A percentile compares a stretch with the other conserved stretches of the same genome.
Evolutionary conservation across 2,113 vertebrate genomes (phyloP).

Genomic region (Struthio camelus): DNA sequence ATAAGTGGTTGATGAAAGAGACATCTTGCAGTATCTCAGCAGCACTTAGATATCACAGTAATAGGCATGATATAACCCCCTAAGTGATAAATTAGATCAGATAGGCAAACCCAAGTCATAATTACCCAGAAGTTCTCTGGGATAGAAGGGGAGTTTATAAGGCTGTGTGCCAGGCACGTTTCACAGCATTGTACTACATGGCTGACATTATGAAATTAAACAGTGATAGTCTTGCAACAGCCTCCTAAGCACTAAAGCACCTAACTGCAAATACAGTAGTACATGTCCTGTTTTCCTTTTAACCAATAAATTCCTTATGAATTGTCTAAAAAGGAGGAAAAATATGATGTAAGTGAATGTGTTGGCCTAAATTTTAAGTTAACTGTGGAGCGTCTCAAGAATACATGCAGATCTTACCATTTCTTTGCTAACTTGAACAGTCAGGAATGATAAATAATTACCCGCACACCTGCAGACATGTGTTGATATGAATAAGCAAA

Average conservation of each 20-base stretch:
- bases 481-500: not conserved
- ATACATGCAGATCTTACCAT: not conserved
- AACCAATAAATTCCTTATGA: not conserved
- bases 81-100: constrained; percentile 60
- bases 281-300: not conserved
- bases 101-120: constrained; percentile 25
- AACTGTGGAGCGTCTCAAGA: not conserved
- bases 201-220: constrained; percentile 21
- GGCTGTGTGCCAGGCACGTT: constrained; percentile 26
- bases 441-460: not conserved
- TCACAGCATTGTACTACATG: not conserved
- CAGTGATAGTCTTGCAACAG: not conserved
- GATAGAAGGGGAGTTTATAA: constrained; percentile 15
- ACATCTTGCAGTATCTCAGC: constrained; percentile 35
- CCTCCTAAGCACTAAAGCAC: not conserved
- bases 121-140: constrained; percentile 39
- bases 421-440: not conserved
- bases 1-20: constrained; percentile 51
- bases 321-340: not conserved
- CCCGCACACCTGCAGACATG: not conserved
- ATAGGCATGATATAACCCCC: constrained; percentile 39
- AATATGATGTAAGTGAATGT: not conserved
- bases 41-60: constrained; percentile 26
- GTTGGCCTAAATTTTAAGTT: not conserved
- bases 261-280: not conserved